phyloP scores from a whole-genome alignment of 2,113 vertebrate genomes.

The Dasyornis broadbenti region DNA sequence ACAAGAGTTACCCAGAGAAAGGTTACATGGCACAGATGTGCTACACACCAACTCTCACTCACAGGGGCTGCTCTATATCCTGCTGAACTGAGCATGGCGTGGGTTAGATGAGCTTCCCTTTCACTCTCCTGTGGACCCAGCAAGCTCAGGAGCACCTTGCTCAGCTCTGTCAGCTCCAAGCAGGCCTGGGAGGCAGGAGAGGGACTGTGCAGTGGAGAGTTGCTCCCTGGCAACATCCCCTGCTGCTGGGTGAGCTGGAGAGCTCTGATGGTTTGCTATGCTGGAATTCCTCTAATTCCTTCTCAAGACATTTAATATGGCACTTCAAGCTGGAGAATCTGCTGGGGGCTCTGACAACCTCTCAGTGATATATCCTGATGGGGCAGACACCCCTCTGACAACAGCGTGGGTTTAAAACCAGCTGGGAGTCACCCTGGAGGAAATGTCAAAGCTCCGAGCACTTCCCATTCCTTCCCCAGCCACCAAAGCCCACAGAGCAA shows the following conservation, averaged over 20 bases:
- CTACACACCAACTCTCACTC: neutral
- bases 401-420: neutral
- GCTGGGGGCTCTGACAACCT: neutral
- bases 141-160: neutral
- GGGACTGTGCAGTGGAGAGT: neutral
- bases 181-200: neutral
- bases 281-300: neutral
- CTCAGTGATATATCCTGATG: neutral
- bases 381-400: neutral
- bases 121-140: too few species aligned
- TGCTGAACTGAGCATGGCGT: neutral
- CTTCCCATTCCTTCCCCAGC: neutral
- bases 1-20: neutral
- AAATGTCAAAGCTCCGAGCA: neutral
- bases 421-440: neutral
- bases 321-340: neutral
- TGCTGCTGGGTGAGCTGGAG: rapidly evolving
- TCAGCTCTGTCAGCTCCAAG: neutral
- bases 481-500: rapidly evolving
- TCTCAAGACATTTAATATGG: neutral
- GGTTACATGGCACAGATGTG: neutral
- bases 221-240: neutral
- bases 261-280: rapidly evolving
- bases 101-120: neutral
- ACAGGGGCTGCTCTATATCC: neutral